These are phyloP conservation scores for Megaceryle alcyon DNA, from an alignment of 2,797 vertebrate genomes.

Conservation along the genomic window DNA sequence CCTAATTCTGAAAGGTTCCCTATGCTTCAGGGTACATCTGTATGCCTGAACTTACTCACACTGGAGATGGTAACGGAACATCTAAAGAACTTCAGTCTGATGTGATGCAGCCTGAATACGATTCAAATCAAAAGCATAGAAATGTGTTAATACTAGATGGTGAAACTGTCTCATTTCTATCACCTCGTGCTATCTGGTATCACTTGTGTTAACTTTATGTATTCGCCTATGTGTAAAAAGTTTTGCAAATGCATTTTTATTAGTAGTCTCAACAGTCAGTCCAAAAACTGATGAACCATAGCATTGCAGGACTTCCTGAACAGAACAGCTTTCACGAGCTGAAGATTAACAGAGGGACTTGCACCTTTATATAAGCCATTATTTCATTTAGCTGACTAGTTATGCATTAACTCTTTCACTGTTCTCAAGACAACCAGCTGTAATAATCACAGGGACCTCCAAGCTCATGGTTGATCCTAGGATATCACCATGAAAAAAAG, in stretches of 20 bases:
- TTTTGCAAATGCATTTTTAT: neutral
- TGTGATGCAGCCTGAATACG: neutral
- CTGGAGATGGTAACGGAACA: neutral
- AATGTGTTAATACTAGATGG: neutral
- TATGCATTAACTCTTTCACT: neutral
- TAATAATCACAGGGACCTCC: neutral
- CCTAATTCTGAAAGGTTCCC: neutral
- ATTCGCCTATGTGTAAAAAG: accelerated
- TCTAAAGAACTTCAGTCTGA: neutral
- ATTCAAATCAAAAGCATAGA: neutral
- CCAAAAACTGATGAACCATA: neutral
- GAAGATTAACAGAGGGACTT: neutral
- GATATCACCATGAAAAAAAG: neutral
- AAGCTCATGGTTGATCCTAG: neutral
- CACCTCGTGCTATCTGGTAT: accelerated
- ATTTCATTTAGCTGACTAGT: neutral
- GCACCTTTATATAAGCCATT: neutral
- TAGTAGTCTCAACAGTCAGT: neutral
- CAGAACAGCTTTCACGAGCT: neutral
- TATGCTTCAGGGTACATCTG: neutral
- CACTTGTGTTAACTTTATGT: neutral
- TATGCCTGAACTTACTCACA: neutral
- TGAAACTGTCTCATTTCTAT: neutral
- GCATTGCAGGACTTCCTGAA: neutral
- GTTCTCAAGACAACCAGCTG: neutral